Percentiles rank a stretch among this genome's conserved stretches.
These are phyloP conservation scores for Hydrophis major DNA, from an alignment of 2,797 vertebrate species.

Conservation along the genomic window DNA sequence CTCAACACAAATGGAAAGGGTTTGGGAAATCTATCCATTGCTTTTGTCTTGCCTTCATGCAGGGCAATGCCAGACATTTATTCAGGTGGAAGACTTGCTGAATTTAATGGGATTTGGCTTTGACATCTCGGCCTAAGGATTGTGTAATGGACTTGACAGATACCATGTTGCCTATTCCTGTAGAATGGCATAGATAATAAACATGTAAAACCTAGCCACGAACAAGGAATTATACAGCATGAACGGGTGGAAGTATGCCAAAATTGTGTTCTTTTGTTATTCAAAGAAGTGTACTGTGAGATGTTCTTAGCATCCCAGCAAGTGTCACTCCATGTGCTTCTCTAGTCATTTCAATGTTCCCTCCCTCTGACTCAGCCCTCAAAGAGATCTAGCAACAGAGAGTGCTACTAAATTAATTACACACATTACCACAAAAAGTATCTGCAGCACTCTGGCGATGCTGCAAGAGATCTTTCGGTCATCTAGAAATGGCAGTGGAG, in stretches of 20 bases:
- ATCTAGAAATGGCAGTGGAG: neutral
- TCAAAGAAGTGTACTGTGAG: neutral
- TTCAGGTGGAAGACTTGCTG: neutral
- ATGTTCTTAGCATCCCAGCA: neutral
- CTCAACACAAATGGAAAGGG: neutral
- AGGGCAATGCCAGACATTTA: neutral
- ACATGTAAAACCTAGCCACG: neutral
- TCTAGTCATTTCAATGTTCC: neutral
- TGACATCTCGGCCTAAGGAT: neutral
- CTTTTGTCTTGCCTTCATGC: neutral
- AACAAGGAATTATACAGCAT: neutral
- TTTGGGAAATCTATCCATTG: neutral
- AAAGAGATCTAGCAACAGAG: neutral
- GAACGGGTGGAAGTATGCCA: neutral
- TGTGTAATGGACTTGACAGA: neutral
- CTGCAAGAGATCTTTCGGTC: conserved; percentile 15
- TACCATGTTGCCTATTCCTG: neutral
- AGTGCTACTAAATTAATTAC: neutral
- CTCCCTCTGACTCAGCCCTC: neutral
- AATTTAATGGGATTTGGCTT: neutral
- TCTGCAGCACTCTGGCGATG: conserved; percentile 12
- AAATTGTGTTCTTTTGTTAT: accelerated
- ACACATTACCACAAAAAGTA: neutral
- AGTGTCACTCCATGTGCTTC: neutral
- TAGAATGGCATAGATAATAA: neutral